Conservation (phyloP, 1,140 invertebrate species). For the Listronotus bonariensis region DNA sequence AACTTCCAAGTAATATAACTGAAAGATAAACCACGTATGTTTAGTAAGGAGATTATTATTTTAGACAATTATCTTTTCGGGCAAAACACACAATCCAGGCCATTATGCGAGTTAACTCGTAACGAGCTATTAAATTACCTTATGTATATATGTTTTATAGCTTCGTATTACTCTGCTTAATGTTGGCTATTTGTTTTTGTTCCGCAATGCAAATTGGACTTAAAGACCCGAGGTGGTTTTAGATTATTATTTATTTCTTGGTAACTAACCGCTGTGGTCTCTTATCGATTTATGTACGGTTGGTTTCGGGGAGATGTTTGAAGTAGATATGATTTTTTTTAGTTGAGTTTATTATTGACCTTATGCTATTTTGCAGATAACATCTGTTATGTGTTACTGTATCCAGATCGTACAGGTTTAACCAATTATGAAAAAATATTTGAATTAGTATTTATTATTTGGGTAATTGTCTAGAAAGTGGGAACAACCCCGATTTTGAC, state of each 20-base stretch:
- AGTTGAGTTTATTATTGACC: too few species aligned
- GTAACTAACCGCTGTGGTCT: slow-evolving; percentile 17
- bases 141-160: slow-evolving; percentile 27
- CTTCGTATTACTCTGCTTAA: slow-evolving; percentile 27
- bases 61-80: slow-evolving; percentile 18
- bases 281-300: slow-evolving; percentile 18
- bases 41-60: slow-evolving; percentile 1
- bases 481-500: too few species aligned
- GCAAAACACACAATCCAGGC: slow-evolving; percentile 7
- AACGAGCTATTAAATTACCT: slow-evolving; percentile 32
- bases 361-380: too few species aligned
- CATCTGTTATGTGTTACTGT: too few species aligned
- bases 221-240: slow-evolving; percentile 25
- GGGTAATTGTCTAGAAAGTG: too few species aligned
- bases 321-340: too few species aligned
- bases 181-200: slow-evolving; percentile 27
- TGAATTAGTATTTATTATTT: too few species aligned
- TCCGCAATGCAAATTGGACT: slow-evolving; percentile 31
- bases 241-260: slow-evolving; percentile 32
- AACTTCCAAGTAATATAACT: not conserved
- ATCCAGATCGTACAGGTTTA: too few species aligned
- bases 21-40: not conserved
- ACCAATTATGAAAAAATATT: too few species aligned
- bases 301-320: too few species aligned
- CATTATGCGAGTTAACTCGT: slow-evolving; percentile 20